Base-by-base conservation (phyloP, 2,797 vertebrate species). In the Scarus forsteni region DNA sequence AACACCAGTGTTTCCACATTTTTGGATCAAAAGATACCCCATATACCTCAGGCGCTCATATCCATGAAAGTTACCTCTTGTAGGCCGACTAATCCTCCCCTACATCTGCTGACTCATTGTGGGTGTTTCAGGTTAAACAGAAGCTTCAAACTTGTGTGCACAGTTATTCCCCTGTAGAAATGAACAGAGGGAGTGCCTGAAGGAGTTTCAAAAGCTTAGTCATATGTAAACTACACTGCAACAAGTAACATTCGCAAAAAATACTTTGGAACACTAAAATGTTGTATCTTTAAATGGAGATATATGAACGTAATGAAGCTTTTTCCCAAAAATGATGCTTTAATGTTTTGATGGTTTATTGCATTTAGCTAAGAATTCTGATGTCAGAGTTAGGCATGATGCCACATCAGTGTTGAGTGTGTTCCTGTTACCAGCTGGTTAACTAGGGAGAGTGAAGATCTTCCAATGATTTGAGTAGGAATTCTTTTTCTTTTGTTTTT, bases 131-230 rank as follows among this genome's bases (percentile, higher is more conserved):
- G 5, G 1, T 13, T 15, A 15, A 63, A 77, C 54, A 57, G 60
- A 36, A 4, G 18, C 16, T 44, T 58, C 10, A 36, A 9, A 48
- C n/a, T 42, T 75, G 53, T 52, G 12, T 16, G 46, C 13, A 15
- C 12, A 55, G 6, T 43, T 0, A 3, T 34, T 45, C 0, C 54
- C 46, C 40, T 60, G 60, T 43, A 4, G 14, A 27, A 48, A 10
- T 19, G 62, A 52, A 2, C 27, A 52, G 46, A 64, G 10, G 70
- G 72, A 46, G 74, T 68, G 72, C 10, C 51, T 0, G 10, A 3
- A 39, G 66, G 27, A 56, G 49, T 67, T 13, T 7, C 14, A 38
- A 60, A 2, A 67, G 36, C 54, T 82, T 65, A 76, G 35, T 88
- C 78, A 88, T 46, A 44, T 18, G 48, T 54, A 45, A 66, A 70